Evolutionary conservation across 1,140 invertebrate genomes (phyloP).

Genomic region (Zophobas atratus): DNA sequence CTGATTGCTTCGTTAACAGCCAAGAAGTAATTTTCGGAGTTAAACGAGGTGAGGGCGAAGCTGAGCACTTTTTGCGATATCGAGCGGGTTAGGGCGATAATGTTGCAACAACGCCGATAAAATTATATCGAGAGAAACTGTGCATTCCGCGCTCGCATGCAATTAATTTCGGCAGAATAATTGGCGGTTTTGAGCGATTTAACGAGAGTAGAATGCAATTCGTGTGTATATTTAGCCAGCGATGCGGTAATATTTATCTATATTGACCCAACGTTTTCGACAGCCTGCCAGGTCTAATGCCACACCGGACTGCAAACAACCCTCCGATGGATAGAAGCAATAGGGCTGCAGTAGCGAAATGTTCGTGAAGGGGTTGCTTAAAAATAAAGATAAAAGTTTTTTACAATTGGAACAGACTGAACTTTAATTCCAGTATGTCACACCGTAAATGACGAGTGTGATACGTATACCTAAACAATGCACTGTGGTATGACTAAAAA

Average conservation of each 20-base stretch:
- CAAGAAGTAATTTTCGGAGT: constrained; percentile 26
- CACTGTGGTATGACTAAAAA: too few relatives aligned
- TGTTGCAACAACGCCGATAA: not conserved
- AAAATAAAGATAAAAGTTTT: too few relatives aligned
- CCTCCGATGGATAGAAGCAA: too few relatives aligned
- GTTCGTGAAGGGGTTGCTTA: too few relatives aligned
- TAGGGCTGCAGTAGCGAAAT: too few relatives aligned
- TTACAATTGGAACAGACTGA: too few relatives aligned
- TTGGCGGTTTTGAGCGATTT: not conserved
- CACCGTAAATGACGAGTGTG: too few relatives aligned
- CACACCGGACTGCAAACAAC: too few relatives aligned
- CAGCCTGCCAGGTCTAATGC: too few relatives aligned
- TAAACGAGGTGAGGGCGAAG: not conserved
- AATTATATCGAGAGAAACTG: not conserved
- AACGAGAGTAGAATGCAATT: constrained; percentile 13
- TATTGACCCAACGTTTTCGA: not conserved
- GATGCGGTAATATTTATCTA: not conserved
- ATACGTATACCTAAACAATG: too few relatives aligned
- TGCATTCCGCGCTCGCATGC: not conserved
- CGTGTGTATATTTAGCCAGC: not conserved
- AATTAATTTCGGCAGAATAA: constrained; percentile 12
- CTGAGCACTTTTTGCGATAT: constrained; percentile 2
- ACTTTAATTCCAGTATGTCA: too few relatives aligned
- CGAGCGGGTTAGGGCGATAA: not conserved
- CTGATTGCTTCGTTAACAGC: constrained; percentile 31